Evolutionary conservation across 2,113 vertebrate species (phyloP).

Genomic region (Promerops cafer): DNA sequence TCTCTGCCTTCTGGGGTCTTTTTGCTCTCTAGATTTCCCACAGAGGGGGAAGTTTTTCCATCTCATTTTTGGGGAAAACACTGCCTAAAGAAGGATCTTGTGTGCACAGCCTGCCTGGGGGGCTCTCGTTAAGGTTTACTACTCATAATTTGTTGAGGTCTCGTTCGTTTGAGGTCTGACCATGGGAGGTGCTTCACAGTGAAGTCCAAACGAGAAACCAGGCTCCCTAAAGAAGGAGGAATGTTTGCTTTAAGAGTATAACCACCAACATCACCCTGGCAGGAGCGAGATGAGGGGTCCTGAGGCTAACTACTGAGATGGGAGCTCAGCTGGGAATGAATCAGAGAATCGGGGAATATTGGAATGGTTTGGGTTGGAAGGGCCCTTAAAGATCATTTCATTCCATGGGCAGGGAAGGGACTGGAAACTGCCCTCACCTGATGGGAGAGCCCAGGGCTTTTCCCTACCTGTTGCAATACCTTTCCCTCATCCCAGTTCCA

Average conservation of each 20-base stretch:
- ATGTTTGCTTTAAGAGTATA: neutral
- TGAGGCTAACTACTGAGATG: neutral
- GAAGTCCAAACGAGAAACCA: neutral
- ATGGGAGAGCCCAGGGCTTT: neutral
- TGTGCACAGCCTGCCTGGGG: neutral
- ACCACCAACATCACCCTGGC: neutral
- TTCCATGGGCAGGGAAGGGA: neutral
- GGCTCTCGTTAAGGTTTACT: neutral
- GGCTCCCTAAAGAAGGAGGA: neutral
- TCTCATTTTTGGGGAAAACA: neutral
- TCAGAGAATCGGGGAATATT: neutral
- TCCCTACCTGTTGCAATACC: neutral
- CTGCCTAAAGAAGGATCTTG: neutral
- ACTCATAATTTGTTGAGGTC: neutral
- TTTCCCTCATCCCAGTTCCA: neutral
- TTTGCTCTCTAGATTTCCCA: too few relatives aligned
- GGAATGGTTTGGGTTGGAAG: neutral
- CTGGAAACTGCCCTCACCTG: neutral
- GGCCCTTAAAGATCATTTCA: neutral
- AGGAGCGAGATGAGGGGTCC: neutral
- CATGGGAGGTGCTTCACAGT: neutral
- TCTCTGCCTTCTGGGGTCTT: too few relatives aligned
- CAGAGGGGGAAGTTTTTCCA: too few relatives aligned
- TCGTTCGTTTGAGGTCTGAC: rapidly evolving
- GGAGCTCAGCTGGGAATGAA: neutral